These are phyloP conservation scores for Molorchus minor DNA, from an alignment of 2,888 invertebrate genomes.

Conservation along the genomic window DNA sequence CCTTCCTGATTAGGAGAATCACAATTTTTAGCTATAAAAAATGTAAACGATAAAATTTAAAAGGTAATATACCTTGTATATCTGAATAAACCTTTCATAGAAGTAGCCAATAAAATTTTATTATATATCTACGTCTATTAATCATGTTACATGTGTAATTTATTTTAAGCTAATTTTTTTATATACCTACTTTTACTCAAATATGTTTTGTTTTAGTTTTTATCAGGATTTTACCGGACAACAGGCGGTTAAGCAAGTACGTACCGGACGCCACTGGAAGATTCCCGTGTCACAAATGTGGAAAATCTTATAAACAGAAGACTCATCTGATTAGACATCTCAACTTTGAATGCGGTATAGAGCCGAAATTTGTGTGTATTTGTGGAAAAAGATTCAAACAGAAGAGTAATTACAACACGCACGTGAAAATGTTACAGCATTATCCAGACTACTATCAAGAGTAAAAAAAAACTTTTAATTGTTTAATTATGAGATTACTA, in stretches of 20 bases:
- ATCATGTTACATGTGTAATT: no score
- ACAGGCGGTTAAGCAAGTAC: conserved; percentile 17
- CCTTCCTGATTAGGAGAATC: no score
- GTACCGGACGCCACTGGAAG: conserved; percentile 16
- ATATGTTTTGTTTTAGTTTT: conserved; percentile 12
- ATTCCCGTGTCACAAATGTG: conserved; percentile 41
- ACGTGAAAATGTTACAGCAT: conserved; percentile 31
- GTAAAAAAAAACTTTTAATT: background rate
- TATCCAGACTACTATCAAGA: background rate
- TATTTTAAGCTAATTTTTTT: no score
- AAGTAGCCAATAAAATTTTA: no score
- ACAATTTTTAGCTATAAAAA: no score
- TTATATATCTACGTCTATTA: no score
- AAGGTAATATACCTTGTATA: no score
- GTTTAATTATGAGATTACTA: no score
- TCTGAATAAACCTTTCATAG: no score
- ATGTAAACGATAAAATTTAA: no score
- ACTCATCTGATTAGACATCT: conserved; percentile 51
- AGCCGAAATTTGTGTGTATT: conserved; percentile 67
- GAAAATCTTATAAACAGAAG: conserved; percentile 50
- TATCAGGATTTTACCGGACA: conserved; percentile 11
- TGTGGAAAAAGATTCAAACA: conserved; percentile 62
- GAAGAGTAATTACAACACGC: conserved; percentile 47
- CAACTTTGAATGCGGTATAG: conserved; percentile 51
- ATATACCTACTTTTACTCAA: no score